Conservation (phyloP, 2,888 invertebrate genomes). For the Yponomeuta sedellus region DNA sequence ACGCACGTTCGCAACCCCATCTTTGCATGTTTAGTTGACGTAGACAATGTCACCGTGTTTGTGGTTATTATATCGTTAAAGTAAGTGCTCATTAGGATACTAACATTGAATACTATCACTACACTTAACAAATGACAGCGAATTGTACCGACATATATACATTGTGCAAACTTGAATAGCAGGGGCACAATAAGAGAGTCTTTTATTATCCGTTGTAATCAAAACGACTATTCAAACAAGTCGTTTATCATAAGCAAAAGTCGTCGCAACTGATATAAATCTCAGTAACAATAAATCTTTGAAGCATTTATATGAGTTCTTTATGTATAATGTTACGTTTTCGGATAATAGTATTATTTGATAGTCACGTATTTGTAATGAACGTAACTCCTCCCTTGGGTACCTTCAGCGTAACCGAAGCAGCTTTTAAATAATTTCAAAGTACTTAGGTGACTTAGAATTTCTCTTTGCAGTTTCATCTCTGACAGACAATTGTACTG, state of each 20-base stretch:
- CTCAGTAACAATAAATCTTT: neutral
- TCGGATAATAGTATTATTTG: neutral
- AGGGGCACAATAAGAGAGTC: neutral
- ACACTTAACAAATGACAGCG: neutral
- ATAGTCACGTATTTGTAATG: neutral
- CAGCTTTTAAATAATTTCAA: no score
- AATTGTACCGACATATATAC: neutral
- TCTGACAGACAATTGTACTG: no score
- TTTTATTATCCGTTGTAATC: neutral
- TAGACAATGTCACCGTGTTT: slow-evolving; percentile 62
- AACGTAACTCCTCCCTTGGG: no score
- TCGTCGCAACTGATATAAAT: neutral
- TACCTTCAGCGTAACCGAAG: no score
- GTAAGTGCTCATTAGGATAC: neutral
- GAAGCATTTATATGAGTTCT: neutral
- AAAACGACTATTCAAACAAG: neutral
- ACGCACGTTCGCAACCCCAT: slow-evolving; percentile 74
- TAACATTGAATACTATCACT: slow-evolving; percentile 1
- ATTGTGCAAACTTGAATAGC: neutral
- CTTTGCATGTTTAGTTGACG: slow-evolving; percentile 70
- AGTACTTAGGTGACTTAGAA: no score
- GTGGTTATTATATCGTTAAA: slow-evolving; percentile 34
- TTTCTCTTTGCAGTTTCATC: no score
- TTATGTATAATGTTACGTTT: neutral
- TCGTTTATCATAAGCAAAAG: slow-evolving; percentile 2